Conservation (phyloP, 2,113 vertebrate genomes). For the Hypanus sabinus region DNA sequence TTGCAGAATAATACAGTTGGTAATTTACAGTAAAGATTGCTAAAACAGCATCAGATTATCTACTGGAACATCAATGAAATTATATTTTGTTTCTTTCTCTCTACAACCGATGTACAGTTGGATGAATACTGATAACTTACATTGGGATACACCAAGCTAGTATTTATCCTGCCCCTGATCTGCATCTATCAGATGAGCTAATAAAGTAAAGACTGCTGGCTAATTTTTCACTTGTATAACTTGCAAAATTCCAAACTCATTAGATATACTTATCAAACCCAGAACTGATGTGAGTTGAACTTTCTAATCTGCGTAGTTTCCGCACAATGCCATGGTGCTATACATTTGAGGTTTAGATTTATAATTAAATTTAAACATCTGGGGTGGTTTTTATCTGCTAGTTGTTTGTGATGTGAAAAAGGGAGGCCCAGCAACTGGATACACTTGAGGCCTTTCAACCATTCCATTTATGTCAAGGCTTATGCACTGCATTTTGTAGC, state of each 20-base stretch:
- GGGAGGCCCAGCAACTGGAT: not conserved
- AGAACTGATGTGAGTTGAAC: not conserved
- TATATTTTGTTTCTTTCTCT: not conserved
- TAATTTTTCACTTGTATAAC: too few relatives aligned
- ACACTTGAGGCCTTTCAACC: not conserved
- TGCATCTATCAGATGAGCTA: not conserved
- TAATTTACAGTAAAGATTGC: not conserved
- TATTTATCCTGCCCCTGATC: not conserved
- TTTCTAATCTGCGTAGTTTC: not conserved
- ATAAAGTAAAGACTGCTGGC: not conserved
- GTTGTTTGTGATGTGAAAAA: not conserved
- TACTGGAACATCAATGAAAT: not conserved
- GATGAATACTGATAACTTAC: not conserved
- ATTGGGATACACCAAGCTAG: not conserved
- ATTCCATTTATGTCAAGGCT: not conserved
- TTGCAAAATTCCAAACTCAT: too few relatives aligned
- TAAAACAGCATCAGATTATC: not conserved
- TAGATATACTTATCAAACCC: not conserved
- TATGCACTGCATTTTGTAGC: not conserved
- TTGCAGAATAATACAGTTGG: not conserved
- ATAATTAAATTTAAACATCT: not conserved
- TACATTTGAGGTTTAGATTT: not conserved
- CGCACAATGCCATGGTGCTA: not conserved
- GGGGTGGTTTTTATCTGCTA: not conserved
- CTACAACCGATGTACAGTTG: not conserved